Evolutionary conservation across 1,140 invertebrate genomes (phyloP).

Genomic region (Contarinia nasturtii): DNA sequence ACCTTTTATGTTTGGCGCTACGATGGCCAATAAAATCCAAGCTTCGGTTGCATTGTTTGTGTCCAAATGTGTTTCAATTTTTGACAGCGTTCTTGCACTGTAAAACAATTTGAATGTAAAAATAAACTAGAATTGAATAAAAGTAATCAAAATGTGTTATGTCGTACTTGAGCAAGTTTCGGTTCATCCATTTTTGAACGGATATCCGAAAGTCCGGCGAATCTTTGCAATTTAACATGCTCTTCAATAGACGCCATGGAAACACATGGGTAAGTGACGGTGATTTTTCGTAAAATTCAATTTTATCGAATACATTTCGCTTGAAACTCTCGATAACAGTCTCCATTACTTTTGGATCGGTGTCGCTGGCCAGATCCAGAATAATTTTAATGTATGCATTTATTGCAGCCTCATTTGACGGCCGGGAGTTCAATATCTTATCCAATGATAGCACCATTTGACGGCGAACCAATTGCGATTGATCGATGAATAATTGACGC

Average conservation of each 20-base stretch:
- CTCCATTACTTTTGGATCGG: constrained; percentile 13
- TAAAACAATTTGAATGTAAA: constrained; percentile 1
- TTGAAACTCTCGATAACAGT: constrained; percentile 16
- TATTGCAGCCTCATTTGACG: constrained; percentile 15
- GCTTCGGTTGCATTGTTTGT: constrained; percentile 19
- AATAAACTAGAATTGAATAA: neutral
- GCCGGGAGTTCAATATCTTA: constrained; percentile 11
- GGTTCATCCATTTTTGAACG: constrained; percentile 6
- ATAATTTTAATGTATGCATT: constrained; percentile 17
- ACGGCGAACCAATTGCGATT: constrained; percentile 14
- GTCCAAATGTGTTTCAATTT: constrained; percentile 16
- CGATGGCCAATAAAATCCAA: constrained; percentile 18
- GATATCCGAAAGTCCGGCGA: constrained; percentile 15
- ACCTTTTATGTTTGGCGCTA: constrained; percentile 13
- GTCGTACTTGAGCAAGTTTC: constrained; percentile 6
- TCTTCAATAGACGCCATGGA: constrained; percentile 20
- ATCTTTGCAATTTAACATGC: constrained; percentile 11
- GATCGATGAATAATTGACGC: constrained; percentile 11
- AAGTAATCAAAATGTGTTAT: no score
- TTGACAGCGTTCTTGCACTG: constrained; percentile 12
- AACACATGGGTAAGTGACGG: constrained; percentile 17
- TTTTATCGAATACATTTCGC: constrained; percentile 11
- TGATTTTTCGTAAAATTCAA: constrained; percentile 14
- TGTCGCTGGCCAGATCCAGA: constrained; percentile 14
- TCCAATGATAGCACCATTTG: constrained; percentile 13